Conservation (phyloP, 2,113 vertebrate genomes). For the Corythoichthys haematopterus region DNA sequence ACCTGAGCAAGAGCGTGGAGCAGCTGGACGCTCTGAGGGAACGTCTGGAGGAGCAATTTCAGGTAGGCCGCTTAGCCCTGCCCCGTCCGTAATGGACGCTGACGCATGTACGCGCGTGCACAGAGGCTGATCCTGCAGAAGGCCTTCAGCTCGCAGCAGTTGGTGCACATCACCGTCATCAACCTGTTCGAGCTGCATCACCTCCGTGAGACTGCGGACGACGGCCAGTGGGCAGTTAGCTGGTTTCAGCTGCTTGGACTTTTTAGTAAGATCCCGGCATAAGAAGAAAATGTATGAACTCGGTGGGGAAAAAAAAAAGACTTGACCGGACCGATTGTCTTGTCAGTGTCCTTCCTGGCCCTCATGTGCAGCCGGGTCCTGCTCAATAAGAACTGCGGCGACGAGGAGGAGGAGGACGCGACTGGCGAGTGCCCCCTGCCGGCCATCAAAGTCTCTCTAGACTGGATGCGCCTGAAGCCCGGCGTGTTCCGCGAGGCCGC, state of each 20-base stretch:
- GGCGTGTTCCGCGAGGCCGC: slow-evolving; percentile 84
- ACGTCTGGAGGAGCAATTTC: slow-evolving; percentile 96
- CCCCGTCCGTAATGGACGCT: background rate
- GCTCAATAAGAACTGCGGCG: slow-evolving; percentile 80
- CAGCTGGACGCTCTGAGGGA: slow-evolving; percentile 87
- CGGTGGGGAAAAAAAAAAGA: no score
- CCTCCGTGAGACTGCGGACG: slow-evolving; percentile 85
- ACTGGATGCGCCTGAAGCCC: slow-evolving; percentile 90
- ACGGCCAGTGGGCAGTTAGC: slow-evolving; percentile 71
- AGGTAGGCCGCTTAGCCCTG: slow-evolving; percentile 68
- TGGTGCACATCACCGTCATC: slow-evolving; percentile 96
- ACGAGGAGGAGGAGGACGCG: slow-evolving; percentile 75
- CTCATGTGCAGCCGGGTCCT: slow-evolving; percentile 89
- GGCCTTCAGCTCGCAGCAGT: slow-evolving; percentile 95
- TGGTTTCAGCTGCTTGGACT: slow-evolving; percentile 88
- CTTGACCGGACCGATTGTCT: slow-evolving; percentile 26
- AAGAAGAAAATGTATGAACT: no score
- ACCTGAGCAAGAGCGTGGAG: slow-evolving; percentile 91
- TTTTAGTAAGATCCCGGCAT: slow-evolving; percentile 79
- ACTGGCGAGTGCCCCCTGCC: slow-evolving; percentile 85
- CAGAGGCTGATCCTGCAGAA: slow-evolving; percentile 93
- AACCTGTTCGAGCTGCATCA: slow-evolving; percentile 97
- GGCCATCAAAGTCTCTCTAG: slow-evolving; percentile 95
- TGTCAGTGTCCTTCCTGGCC: slow-evolving; percentile 91
- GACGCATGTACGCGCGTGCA: slow-evolving; percentile 6